Percentiles rank a stretch among this genome's conserved stretches.
These are phyloP conservation scores for Apomyelois bistriatella DNA, from an alignment of 2,888 invertebrate genomes.

Conservation along the genomic window DNA sequence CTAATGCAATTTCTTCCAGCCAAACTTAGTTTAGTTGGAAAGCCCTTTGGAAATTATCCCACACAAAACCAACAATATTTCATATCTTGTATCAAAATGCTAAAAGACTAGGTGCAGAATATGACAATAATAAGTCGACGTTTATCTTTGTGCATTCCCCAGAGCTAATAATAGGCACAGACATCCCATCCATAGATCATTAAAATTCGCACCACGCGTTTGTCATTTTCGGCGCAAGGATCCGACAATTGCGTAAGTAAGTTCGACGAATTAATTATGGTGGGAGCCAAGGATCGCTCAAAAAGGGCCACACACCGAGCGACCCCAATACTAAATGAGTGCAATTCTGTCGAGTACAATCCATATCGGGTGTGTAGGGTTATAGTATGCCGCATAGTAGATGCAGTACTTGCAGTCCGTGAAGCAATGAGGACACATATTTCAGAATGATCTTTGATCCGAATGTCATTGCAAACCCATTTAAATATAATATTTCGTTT, in stretches of 20 bases:
- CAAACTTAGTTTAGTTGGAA: no score
- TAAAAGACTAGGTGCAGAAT: no score
- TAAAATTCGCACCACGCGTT: not conserved
- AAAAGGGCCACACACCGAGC: not conserved
- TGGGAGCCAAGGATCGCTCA: not conserved
- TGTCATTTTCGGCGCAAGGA: conserved; percentile 4
- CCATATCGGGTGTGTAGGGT: no score
- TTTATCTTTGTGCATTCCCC: not conserved
- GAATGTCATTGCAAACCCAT: no score
- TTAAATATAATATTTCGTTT: no score
- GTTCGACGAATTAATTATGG: not conserved
- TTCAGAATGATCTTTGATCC: not conserved
- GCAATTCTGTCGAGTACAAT: not conserved
- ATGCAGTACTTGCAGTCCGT: not conserved
- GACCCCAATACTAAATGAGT: conserved; percentile 1
- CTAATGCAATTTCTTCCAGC: no score
- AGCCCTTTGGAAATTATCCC: no score
- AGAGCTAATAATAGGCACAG: not conserved
- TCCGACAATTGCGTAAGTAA: not conserved
- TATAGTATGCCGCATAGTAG: no score
- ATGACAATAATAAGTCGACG: no score
- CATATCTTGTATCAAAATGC: no score
- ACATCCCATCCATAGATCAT: conserved; percentile 2
- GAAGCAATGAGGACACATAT: conserved; percentile 21
- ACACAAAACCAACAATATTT: no score